Conservation (phyloP, 2,888 invertebrate genomes). For the Noctua pronuba region DNA sequence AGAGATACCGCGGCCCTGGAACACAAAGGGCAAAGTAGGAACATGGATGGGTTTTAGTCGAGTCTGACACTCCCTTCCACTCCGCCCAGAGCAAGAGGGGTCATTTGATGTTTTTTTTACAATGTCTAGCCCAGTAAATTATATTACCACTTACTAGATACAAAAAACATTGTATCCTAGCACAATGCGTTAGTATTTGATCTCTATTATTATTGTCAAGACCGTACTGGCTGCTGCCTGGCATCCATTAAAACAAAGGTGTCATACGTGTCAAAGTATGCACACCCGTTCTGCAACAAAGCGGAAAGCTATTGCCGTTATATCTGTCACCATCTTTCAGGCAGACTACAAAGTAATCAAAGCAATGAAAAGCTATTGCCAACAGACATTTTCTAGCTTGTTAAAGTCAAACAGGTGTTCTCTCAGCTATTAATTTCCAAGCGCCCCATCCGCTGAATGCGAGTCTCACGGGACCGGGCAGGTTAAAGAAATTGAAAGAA, state of each 20-base stretch:
- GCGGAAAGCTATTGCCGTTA: conserved; percentile 4
- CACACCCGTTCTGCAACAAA: background rate
- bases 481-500: too few relatives aligned
- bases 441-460: too few relatives aligned
- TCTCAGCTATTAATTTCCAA: background rate
- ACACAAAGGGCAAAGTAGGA: too few relatives aligned
- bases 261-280: background rate
- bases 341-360: conserved; percentile 36
- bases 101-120: too few relatives aligned
- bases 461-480: too few relatives aligned
- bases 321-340: background rate
- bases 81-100: too few relatives aligned
- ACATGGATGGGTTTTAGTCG: too few relatives aligned
- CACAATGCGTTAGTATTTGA: background rate
- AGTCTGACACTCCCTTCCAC: too few relatives aligned
- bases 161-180: background rate
- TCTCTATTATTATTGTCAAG: background rate
- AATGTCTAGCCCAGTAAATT: background rate
- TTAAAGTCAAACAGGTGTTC: background rate
- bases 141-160: background rate
- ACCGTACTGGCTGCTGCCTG: background rate
- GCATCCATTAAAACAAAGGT: conserved; percentile 2
- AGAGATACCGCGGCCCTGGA: too few relatives aligned
- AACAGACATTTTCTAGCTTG: background rate
- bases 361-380: background rate